Percentiles rank a stretch among this genome's conserved stretches.
Evolutionary conservation across 2,797 vertebrate species (phyloP).

Genomic region (Tolypeutes matacus): DNA sequence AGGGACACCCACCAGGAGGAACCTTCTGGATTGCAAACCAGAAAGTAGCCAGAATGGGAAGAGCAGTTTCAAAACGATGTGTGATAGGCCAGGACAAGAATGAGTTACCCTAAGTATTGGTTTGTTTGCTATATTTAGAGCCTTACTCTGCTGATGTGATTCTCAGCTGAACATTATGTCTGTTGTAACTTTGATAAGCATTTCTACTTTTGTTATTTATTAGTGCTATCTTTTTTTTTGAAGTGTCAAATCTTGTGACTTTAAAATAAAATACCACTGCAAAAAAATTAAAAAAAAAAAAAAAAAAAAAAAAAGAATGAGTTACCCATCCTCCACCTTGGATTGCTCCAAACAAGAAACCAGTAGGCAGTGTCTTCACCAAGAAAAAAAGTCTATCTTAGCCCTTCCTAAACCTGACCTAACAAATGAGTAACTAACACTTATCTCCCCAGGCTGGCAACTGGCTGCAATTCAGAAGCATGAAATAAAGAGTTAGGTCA

Average conservation of each 20-base stretch:
- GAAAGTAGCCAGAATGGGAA: background rate
- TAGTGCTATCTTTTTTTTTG: too few relatives aligned
- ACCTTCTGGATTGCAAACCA: background rate
- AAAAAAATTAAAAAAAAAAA: too few relatives aligned
- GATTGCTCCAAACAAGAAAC: background rate
- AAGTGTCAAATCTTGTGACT: too few relatives aligned
- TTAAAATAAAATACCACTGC: too few relatives aligned
- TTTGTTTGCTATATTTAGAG: too few relatives aligned
- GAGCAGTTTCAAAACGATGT: background rate
- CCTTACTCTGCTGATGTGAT: too few relatives aligned
- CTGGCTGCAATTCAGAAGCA: background rate
- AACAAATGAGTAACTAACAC: background rate
- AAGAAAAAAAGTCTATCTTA: background rate
- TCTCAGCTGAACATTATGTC: too few relatives aligned
- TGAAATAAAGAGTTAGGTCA: background rate
- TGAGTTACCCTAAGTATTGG: too few relatives aligned
- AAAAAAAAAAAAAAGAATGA: too few relatives aligned
- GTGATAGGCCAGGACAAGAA: background rate
- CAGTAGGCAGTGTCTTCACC: background rate
- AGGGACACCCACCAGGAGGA: background rate
- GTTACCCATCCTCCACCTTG: background rate
- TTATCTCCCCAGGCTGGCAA: background rate
- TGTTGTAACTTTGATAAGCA: too few relatives aligned
- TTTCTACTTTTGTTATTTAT: too few relatives aligned
- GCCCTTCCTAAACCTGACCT: background rate